Percentiles rank a stretch among this genome's conserved stretches.
phyloP scores from a whole-genome alignment of 2,888 invertebrate genomes.

The Omphaloscelis lunosa region DNA sequence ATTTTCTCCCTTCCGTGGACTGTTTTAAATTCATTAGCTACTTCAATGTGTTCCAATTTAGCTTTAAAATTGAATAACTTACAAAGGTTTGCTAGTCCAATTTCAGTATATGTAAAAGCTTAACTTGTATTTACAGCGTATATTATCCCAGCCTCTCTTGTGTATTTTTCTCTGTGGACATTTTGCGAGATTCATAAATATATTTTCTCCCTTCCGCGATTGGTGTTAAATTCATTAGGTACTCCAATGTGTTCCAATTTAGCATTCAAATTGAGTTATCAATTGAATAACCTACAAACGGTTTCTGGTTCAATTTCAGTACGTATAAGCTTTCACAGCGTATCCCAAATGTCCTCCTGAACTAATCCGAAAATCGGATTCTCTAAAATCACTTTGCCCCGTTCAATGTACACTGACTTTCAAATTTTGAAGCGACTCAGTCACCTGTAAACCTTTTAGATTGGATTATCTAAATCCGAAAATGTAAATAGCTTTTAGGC shows the following conservation, averaged over 20 bases:
- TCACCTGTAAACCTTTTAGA: slow-evolving; percentile 63
- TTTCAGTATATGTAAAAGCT: slow-evolving; percentile 12
- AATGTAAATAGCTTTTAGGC: slow-evolving; percentile 56
- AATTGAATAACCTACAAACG: slow-evolving; percentile 21
- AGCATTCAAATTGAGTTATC: slow-evolving; percentile 25
- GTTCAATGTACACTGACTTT: slow-evolving; percentile 57
- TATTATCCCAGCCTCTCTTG: slow-evolving; percentile 5
- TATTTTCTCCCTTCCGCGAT: background rate
- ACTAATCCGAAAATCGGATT: slow-evolving; percentile 60
- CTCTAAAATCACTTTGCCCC: slow-evolving; percentile 57
- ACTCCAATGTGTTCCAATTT: slow-evolving; percentile 12
- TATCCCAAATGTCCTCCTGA: slow-evolving; percentile 34
- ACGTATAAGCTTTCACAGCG: slow-evolving; percentile 33
- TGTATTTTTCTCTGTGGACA: slow-evolving; percentile 17
- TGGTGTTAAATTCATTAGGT: slow-evolving; percentile 16
- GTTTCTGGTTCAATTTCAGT: too few relatives aligned
- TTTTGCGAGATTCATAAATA: slow-evolving; percentile 23
- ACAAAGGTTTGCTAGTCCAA: slow-evolving; percentile 8
- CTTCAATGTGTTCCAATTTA: slow-evolving; percentile 8
- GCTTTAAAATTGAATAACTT: slow-evolving; percentile 30
- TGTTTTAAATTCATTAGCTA: slow-evolving; percentile 17
- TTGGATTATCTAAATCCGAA: slow-evolving; percentile 58
- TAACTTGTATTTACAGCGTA: background rate
- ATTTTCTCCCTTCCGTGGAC: background rate
- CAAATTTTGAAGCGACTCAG: slow-evolving; percentile 50